Evolutionary conservation across 2,797 vertebrate species (phyloP).

Genomic region (Australoheros facetus): DNA sequence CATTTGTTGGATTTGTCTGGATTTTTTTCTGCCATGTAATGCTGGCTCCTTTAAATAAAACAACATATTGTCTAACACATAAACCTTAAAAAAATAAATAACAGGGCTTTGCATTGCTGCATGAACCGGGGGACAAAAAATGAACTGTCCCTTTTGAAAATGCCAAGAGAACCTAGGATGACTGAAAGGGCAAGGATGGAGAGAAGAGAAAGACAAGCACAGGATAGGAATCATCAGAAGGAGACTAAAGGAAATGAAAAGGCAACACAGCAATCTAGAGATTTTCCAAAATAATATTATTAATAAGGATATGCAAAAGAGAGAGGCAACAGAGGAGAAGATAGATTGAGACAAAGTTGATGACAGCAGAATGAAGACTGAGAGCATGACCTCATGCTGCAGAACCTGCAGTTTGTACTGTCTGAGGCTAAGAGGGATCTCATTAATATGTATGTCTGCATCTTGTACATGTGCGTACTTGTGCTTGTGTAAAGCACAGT

Average conservation of each 20-base stretch:
- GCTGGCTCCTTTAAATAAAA: background rate
- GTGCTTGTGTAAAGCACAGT: background rate
- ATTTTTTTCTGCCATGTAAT: background rate
- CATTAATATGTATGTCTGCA: slow-evolving; percentile 52
- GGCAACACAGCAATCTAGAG: background rate
- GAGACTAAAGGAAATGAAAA: background rate
- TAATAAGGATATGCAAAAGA: background rate
- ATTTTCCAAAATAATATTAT: background rate
- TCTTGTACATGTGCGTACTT: slow-evolving; percentile 4
- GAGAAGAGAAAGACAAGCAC: slow-evolving; percentile 5
- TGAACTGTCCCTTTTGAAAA: slow-evolving; percentile 40
- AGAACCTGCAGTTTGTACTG: background rate
- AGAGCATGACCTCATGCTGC: background rate
- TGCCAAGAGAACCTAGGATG: slow-evolving; percentile 30
- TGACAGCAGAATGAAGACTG: slow-evolving; percentile 3
- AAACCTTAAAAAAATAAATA: slow-evolving; percentile 13
- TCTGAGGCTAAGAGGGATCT: background rate
- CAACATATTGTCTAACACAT: slow-evolving; percentile 8
- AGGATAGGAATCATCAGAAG: slow-evolving; percentile 17
- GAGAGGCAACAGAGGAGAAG: background rate
- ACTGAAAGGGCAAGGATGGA: slow-evolving; percentile 36
- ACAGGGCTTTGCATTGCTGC: slow-evolving; percentile 10
- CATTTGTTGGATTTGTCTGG: slow-evolving; percentile 1
- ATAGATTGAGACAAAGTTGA: background rate
- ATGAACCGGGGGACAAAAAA: background rate